These are phyloP conservation scores for Orientallactaga sibirica DNA, from an alignment of 2,797 vertebrate species.

Conservation along the genomic window DNA sequence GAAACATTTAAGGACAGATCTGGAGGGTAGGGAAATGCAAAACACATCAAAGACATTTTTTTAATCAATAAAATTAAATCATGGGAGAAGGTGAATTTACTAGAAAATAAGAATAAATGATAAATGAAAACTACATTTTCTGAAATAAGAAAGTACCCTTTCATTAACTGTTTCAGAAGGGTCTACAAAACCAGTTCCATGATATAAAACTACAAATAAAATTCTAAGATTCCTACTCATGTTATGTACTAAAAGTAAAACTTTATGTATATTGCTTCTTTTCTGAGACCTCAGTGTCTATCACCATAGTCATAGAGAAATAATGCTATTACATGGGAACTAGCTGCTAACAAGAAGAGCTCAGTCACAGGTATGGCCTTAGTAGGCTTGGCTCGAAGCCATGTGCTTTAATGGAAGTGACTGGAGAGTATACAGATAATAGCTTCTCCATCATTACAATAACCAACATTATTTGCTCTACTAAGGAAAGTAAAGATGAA, in stretches of 20 bases:
- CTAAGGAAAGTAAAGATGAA: constrained; percentile 59
- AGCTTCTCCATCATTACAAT: background rate
- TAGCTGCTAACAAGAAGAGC: constrained; percentile 30
- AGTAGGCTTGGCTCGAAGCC: background rate
- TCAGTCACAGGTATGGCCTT: background rate
- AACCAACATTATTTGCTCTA: constrained; percentile 57
- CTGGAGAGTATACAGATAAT: constrained; percentile 21
- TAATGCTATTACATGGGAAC: background rate
- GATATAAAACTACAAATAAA: constrained; percentile 68
- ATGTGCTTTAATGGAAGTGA: background rate
- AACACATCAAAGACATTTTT: constrained; percentile 67
- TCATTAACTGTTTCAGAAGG: constrained; percentile 59
- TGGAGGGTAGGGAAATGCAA: constrained; percentile 50
- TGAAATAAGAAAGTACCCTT: constrained; percentile 44
- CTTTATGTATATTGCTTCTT: background rate
- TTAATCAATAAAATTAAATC: constrained; percentile 79
- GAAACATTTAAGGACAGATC: constrained; percentile 72
- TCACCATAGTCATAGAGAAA: background rate
- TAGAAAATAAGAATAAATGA: constrained; percentile 71
- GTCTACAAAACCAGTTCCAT: background rate
- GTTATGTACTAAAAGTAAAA: background rate
- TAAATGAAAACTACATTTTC: constrained; percentile 72
- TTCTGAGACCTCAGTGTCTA: background rate
- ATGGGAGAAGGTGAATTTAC: constrained; percentile 72
- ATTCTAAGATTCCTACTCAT: constrained; percentile 51